Conservation (phyloP, 2,888 invertebrate species). For the Tenodera sinensis region DNA sequence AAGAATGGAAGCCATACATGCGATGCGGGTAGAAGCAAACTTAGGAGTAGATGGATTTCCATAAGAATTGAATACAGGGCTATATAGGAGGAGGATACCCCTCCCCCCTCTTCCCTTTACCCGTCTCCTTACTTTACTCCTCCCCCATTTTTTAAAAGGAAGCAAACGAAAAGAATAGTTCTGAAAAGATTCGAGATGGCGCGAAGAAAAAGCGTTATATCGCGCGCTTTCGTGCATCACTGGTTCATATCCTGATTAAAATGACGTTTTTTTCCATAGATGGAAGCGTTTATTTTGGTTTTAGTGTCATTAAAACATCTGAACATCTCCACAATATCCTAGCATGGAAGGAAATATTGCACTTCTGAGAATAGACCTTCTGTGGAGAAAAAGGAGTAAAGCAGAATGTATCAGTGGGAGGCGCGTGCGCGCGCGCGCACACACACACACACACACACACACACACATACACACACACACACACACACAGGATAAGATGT, state of each 20-base stretch:
- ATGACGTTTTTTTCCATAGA: not conserved
- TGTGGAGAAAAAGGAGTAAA: no score
- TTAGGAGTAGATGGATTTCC: constrained; percentile 22
- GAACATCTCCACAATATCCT: no score
- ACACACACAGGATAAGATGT: no score
- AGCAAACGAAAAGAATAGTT: constrained; percentile 16
- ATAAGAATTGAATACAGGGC: constrained; percentile 20
- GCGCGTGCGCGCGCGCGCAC: no score
- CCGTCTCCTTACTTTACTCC: not conserved
- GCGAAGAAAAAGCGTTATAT: constrained; percentile 1
- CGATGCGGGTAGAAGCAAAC: not conserved
- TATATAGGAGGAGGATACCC: not conserved
- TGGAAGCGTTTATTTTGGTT: no score
- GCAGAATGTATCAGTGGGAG: no score
- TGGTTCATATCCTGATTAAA: not conserved
- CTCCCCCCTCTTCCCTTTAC: not conserved
- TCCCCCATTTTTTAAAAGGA: constrained; percentile 1
- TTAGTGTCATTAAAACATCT: no score
- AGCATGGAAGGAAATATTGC: no score
- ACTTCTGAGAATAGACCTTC: no score
- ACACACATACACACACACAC: no score
- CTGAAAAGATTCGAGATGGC: constrained; percentile 9
- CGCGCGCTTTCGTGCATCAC: not conserved
- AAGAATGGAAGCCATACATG: not conserved
- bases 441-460: no score